Evolutionary conservation across 2,797 vertebrate genomes (phyloP).

Genomic region (Pogonophryne albipinna): DNA sequence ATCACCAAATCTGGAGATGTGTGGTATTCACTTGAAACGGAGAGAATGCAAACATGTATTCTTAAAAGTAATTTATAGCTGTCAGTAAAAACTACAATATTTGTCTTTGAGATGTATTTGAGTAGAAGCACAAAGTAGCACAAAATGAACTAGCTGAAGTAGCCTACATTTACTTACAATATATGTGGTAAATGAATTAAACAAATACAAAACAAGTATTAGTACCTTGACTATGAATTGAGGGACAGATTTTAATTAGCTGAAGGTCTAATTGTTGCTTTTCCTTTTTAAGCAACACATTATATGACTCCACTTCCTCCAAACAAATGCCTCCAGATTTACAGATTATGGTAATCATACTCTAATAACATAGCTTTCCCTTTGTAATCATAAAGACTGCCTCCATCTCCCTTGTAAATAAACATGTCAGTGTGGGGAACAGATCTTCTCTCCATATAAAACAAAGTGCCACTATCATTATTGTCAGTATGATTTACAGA

Average conservation of each 20-base stretch:
- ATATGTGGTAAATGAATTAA: neutral
- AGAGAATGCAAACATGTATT: too few species aligned
- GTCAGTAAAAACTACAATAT: too few species aligned
- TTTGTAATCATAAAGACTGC: slow-evolving; percentile 18
- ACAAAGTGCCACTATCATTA: slow-evolving; percentile 40
- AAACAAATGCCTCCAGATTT: slow-evolving; percentile 26
- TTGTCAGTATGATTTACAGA: slow-evolving; percentile 52
- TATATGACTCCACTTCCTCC: slow-evolving; percentile 10
- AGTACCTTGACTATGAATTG: neutral
- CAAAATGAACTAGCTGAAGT: too few species aligned
- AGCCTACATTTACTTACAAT: neutral
- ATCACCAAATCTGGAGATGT: too few species aligned
- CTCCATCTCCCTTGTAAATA: slow-evolving; percentile 38
- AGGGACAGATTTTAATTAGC: neutral
- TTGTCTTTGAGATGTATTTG: too few species aligned
- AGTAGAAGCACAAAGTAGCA: too few species aligned
- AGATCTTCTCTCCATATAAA: slow-evolving; percentile 16
- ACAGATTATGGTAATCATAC: slow-evolving; percentile 40
- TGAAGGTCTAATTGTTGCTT: neutral
- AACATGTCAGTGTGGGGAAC: slow-evolving; percentile 26
- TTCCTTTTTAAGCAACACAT: neutral
- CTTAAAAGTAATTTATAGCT: too few species aligned
- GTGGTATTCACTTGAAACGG: too few species aligned
- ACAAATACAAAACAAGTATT: neutral
- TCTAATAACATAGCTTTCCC: slow-evolving; percentile 26